Percentiles rank a stretch among this genome's conserved stretches.
These are phyloP conservation scores for Lacanobia wlatinum DNA, from an alignment of 2,888 invertebrate species.

Conservation along the genomic window DNA sequence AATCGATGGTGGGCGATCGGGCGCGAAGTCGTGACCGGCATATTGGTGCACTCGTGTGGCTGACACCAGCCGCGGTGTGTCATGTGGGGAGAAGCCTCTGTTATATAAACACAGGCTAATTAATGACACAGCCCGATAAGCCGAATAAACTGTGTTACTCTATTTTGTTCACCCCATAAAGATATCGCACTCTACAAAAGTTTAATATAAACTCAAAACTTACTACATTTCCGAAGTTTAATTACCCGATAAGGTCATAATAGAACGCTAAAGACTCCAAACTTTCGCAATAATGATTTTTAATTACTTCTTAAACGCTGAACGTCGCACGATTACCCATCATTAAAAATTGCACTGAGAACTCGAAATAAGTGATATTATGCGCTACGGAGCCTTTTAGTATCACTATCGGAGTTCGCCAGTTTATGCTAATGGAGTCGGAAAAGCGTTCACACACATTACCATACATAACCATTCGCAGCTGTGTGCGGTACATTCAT, in stretches of 20 bases:
- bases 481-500: conserved; percentile 54
- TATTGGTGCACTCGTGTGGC: conserved; percentile 26
- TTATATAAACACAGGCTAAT: conserved; percentile 39
- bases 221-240: conserved; percentile 46
- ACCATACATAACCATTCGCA: conserved; percentile 45
- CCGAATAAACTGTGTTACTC: conserved; percentile 23
- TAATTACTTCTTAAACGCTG: conserved; percentile 50
- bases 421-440: conserved; percentile 64
- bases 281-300: conserved; percentile 61
- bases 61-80: conserved; percentile 18
- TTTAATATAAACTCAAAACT: conserved; percentile 50
- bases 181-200: conserved; percentile 25
- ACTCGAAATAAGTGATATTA: conserved; percentile 48
- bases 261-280: conserved; percentile 45
- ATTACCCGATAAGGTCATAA: conserved; percentile 49
- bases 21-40: conserved; percentile 30
- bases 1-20: conserved; percentile 27
- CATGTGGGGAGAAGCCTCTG: conserved; percentile 21
- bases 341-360: conserved; percentile 49
- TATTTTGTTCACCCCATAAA: conserved; percentile 37
- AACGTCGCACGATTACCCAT: conserved; percentile 22
- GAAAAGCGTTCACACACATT: conserved; percentile 57
- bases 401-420: conserved; percentile 55
- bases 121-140: conserved; percentile 34
- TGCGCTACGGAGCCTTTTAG: conserved; percentile 49